These are phyloP conservation scores for Aleiodes sp. DNA, from an alignment of 1,140 invertebrate species.

Conservation along the genomic window DNA sequence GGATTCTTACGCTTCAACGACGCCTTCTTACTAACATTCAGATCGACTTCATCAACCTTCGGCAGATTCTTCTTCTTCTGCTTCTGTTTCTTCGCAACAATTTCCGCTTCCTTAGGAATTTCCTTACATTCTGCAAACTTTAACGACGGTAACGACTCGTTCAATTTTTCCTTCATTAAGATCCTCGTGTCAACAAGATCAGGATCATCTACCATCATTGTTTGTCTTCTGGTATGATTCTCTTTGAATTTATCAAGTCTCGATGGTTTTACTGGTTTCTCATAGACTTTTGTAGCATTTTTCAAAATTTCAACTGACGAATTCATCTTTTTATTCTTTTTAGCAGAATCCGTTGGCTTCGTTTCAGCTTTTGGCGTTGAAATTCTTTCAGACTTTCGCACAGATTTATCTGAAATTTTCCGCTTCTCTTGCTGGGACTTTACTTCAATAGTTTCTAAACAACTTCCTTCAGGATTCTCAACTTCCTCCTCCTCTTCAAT, in stretches of 20 bases:
- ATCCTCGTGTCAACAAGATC: constrained; percentile 46
- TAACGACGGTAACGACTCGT: constrained; percentile 49
- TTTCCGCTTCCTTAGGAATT: constrained; percentile 19
- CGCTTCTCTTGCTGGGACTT: neutral
- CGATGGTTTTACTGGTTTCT: constrained; percentile 31
- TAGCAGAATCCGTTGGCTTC: neutral
- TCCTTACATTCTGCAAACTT: constrained; percentile 24
- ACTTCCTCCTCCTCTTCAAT: neutral
- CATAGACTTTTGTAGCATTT: too few species aligned
- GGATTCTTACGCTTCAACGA: constrained; percentile 7
- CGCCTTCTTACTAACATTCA: constrained; percentile 2
- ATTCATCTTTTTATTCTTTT: neutral
- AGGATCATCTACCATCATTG: constrained; percentile 8
- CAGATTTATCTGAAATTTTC: neutral
- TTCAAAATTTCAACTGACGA: neutral
- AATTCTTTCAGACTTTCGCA: neutral
- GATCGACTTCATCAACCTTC: neutral
- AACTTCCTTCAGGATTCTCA: neutral
- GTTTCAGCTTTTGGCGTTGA: neutral
- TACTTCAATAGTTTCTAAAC: neutral
- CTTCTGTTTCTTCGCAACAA: neutral
- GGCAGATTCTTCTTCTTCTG: constrained; percentile 6
- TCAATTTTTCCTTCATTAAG: constrained; percentile 55
- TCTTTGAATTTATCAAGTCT: too few species aligned
- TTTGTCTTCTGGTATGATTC: constrained; percentile 42